Percentiles rank a stretch among this genome's conserved stretches.
phyloP scores from a whole-genome alignment of 2,113 vertebrate species.

The Elephantulus edwardii region DNA sequence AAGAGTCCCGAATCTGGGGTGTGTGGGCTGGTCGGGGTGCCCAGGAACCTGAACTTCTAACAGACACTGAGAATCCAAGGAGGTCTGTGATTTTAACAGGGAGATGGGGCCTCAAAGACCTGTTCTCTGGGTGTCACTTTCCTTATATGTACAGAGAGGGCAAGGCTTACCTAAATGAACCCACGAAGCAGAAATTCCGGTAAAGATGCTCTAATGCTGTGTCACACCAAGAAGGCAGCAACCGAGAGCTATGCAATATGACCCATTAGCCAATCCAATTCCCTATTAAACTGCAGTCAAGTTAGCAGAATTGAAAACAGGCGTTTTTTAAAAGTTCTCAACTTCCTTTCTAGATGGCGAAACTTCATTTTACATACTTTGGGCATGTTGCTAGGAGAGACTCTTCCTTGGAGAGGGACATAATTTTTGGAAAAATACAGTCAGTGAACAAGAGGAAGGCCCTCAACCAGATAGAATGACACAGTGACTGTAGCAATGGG shows the following conservation, averaged over 20 bases:
- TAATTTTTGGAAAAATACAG: too few relatives aligned
- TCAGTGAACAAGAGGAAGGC: too few relatives aligned
- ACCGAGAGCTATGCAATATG: fast-evolving
- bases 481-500: too few relatives aligned
- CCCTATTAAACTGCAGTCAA: background rate
- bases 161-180: background rate
- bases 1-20: too few relatives aligned
- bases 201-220: too few relatives aligned
- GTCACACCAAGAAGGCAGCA: background rate
- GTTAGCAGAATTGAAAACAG: background rate
- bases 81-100: background rate
- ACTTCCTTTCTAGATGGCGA: background rate
- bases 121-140: background rate
- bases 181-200: background rate
- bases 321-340: background rate
- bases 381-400: too few relatives aligned
- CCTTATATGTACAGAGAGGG: too few relatives aligned
- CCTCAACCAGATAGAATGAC: too few relatives aligned
- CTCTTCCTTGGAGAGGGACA: too few relatives aligned
- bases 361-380: too few relatives aligned
- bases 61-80: background rate
- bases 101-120: background rate
- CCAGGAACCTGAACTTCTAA: background rate
- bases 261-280: background rate
- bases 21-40: background rate